These are phyloP conservation scores for Nesidiocoris tenuis DNA, from an alignment of 2,888 invertebrate genomes.

Conservation along the genomic window DNA sequence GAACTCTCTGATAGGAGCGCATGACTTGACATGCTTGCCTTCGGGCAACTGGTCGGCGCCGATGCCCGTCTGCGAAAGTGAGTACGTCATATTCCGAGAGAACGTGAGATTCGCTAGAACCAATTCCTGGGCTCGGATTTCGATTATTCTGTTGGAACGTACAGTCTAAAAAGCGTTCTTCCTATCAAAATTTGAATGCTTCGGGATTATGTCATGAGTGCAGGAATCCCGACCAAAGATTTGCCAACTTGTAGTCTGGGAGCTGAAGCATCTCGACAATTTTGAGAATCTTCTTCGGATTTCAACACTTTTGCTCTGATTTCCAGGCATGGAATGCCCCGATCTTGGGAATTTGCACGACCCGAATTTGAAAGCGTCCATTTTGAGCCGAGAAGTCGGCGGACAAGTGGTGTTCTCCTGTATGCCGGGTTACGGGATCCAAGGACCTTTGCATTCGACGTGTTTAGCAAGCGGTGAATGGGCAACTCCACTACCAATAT, in stretches of 20 bases:
- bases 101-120: too few species aligned
- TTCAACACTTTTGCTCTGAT: too few species aligned
- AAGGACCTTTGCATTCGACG: slow-evolving; percentile 72
- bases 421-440: slow-evolving; percentile 67
- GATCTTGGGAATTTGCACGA: slow-evolving; percentile 64
- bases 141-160: too few species aligned
- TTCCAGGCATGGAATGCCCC: slow-evolving; percentile 73
- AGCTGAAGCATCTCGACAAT: too few species aligned
- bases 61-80: slow-evolving; percentile 78
- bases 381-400: slow-evolving; percentile 76
- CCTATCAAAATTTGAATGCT: too few species aligned
- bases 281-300: too few species aligned
- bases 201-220: too few species aligned
- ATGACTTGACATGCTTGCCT: slow-evolving; percentile 72
- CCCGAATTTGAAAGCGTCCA: slow-evolving; percentile 67
- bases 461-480: slow-evolving; percentile 77
- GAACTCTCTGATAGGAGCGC: slow-evolving; percentile 74
- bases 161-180: too few species aligned
- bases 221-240: too few species aligned
- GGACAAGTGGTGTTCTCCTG: slow-evolving; percentile 79
- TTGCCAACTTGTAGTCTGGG: too few species aligned
- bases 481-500: slow-evolving; percentile 74
- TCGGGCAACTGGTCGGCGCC: slow-evolving; percentile 85
- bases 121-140: too few species aligned
- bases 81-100: too few species aligned